Evolutionary conservation across 1,140 invertebrate species (phyloP).

Genomic region (Melanaphis sacchari): DNA sequence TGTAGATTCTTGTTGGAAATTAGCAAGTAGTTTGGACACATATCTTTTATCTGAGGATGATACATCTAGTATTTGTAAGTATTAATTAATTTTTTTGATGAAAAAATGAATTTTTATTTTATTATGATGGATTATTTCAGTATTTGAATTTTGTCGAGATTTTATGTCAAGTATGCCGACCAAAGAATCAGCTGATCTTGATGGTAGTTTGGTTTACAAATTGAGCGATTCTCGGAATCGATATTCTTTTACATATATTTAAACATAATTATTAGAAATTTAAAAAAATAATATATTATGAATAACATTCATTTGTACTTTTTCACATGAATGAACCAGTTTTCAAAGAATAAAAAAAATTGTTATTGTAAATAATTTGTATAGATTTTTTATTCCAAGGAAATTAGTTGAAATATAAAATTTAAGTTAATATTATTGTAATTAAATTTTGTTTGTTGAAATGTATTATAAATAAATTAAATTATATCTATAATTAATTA

Average conservation of each 20-base stretch:
- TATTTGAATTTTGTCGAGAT: conserved; percentile 49
- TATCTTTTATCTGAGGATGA: conserved; percentile 27
- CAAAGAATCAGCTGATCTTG: conserved; percentile 51
- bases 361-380: not conserved
- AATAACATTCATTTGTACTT: not conserved
- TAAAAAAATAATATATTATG: not conserved
- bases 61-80: conserved; percentile 52
- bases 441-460: too few species aligned
- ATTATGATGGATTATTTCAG: not conserved
- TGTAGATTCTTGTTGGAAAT: conserved; percentile 55
- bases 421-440: too few species aligned
- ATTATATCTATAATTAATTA: too few species aligned
- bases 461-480: too few species aligned
- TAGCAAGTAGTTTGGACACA: conserved; percentile 44
- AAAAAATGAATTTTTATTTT: not conserved
- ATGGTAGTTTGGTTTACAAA: conserved; percentile 40
- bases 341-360: not conserved
- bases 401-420: not conserved
- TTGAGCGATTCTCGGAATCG: conserved; percentile 36
- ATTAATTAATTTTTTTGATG: not conserved
- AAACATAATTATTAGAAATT: not conserved
- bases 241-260: conserved; percentile 42
- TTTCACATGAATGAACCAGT: not conserved
- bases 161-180: conserved; percentile 56
- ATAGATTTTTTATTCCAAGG: not conserved